A percentile compares a stretch with the other conserved stretches of the same genome.
Conservation (phyloP, 2,888 invertebrate genomes). For the Pocota personata region DNA sequence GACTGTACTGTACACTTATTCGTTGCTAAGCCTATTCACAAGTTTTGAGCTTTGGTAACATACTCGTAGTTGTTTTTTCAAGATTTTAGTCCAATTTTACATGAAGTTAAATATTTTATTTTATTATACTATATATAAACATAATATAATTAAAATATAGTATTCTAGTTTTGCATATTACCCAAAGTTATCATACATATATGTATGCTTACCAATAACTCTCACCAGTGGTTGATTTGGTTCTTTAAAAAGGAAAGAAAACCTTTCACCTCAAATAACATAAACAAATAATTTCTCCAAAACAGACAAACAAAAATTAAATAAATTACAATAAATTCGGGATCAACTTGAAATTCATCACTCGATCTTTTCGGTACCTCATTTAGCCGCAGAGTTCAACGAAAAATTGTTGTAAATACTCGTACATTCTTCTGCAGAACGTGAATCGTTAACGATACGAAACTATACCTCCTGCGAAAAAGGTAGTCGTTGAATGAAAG, state of each 20-base stretch:
- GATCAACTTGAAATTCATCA: constrained; percentile 39
- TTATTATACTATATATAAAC: too few relatives aligned
- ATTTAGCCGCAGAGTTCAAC: neutral
- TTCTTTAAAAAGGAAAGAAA: constrained; percentile 6
- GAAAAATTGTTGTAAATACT: neutral
- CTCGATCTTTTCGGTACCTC: constrained; percentile 11
- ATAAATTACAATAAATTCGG: constrained; percentile 6
- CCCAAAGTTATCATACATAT: too few relatives aligned
- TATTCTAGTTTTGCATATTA: too few relatives aligned
- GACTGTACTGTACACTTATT: too few relatives aligned
- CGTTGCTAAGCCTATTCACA: too few relatives aligned
- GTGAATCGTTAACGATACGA: neutral
- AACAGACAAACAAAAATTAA: neutral
- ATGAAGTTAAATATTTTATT: too few relatives aligned
- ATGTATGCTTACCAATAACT: neutral
- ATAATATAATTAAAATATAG: too few relatives aligned
- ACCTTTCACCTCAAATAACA: constrained; percentile 17
- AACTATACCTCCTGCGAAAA: constrained; percentile 11
- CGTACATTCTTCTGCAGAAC: neutral
- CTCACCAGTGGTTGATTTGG: neutral
- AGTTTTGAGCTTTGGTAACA: too few relatives aligned
- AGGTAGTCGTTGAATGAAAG: constrained; percentile 16
- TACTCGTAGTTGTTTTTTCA: too few relatives aligned
- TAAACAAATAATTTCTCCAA: constrained; percentile 32
- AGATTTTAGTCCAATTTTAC: too few relatives aligned